phyloP scores from a whole-genome alignment of 92 coral and sea anemone species.

The Actinostola sp. region DNA sequence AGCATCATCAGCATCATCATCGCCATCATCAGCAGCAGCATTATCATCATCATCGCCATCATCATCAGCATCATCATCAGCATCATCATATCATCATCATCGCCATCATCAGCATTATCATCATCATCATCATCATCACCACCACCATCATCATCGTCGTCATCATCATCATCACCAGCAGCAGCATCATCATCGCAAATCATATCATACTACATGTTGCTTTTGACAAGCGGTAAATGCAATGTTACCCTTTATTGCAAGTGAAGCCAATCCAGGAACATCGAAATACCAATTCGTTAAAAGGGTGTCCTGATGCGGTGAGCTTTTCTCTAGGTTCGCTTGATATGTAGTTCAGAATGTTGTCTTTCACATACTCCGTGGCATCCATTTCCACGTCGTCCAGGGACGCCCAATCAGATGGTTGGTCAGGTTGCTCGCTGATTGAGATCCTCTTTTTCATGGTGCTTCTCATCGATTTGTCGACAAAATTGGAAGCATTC shows the following conservation, averaged over 20 bases:
- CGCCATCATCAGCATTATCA: too few relatives aligned
- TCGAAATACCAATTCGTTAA: conserved; percentile 65
- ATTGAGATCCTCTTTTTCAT: conserved; percentile 12
- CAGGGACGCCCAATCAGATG: neutral
- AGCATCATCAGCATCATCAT: too few relatives aligned
- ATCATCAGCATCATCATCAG: too few relatives aligned
- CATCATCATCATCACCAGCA: too few relatives aligned
- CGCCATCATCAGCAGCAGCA: too few relatives aligned
- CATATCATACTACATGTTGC: too few relatives aligned
- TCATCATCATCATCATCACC: too few relatives aligned
- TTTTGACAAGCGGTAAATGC: too few relatives aligned
- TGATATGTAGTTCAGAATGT: conserved; percentile 50
- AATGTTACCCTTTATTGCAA: conserved; percentile 70
- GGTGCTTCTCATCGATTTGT: conserved; percentile 6
- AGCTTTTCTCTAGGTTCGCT: conserved; percentile 27
- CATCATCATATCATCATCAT: too few relatives aligned
- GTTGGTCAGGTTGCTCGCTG: neutral
- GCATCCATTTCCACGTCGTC: conserved; percentile 46
- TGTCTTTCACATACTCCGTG: conserved; percentile 66
- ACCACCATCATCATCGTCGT: too few relatives aligned
- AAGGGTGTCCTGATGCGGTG: conserved; percentile 68
- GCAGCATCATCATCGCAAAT: too few relatives aligned
- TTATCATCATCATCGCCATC: too few relatives aligned
- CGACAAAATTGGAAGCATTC: neutral
- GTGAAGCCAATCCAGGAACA: conserved; percentile 80